phyloP scores from a whole-genome alignment of 2,888 invertebrate genomes.

The Calliopum simillimum region DNA sequence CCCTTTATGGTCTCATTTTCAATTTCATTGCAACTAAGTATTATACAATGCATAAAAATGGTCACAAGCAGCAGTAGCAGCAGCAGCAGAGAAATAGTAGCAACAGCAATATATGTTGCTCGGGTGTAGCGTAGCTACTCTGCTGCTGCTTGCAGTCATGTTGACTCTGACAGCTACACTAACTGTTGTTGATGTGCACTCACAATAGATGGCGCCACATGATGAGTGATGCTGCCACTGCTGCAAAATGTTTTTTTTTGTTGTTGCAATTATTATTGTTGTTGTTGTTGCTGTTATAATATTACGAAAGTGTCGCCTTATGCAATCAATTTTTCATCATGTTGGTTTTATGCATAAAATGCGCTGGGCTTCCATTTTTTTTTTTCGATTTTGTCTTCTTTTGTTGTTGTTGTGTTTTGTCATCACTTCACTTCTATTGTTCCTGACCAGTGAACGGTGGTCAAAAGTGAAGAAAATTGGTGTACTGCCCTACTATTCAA shows the following conservation, averaged over 20 bases:
- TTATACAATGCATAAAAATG: no score
- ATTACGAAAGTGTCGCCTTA: conserved; percentile 49
- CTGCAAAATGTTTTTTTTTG: conserved; percentile 14
- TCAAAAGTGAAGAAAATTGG: no score
- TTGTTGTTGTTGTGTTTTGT: no score
- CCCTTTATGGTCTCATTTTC: no score
- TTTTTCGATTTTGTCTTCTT: no score
- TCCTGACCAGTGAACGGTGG: no score
- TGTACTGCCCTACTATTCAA: no score
- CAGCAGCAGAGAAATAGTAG: no score
- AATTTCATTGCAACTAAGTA: no score
- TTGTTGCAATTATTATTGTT: conserved; percentile 24
- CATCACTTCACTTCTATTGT: no score
- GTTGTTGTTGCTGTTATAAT: conserved; percentile 42
- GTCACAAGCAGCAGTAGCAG: no score
- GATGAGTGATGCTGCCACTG: conserved; percentile 40
- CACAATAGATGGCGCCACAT: conserved; percentile 46
- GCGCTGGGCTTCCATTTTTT: neutral
- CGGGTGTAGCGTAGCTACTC: no score
- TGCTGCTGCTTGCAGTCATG: conserved; percentile 33
- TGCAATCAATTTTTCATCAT: conserved; percentile 53
- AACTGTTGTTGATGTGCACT: conserved; percentile 36
- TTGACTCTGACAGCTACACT: conserved; percentile 40
- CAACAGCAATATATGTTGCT: neutral
- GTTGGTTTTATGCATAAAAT: conserved; percentile 27